A percentile compares a stretch with the other conserved stretches of the same genome.
Evolutionary conservation across 2,797 vertebrate species (phyloP).

Genomic region (Leptodactylus fallax): DNA sequence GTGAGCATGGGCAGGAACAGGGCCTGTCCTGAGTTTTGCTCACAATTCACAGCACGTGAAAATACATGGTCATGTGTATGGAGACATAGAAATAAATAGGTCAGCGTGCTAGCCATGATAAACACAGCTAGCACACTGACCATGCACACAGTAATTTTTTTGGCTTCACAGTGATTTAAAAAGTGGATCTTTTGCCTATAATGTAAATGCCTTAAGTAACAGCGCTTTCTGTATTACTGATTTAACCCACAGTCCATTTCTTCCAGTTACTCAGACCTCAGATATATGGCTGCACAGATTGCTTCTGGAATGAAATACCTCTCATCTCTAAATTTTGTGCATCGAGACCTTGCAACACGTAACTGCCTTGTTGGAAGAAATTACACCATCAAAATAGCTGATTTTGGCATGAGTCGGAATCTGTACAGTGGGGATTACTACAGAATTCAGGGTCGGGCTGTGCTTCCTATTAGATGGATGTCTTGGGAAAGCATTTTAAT

Average conservation of each 20-base stretch:
- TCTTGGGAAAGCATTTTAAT: conserved; percentile 99
- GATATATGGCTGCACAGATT: conserved; percentile 94
- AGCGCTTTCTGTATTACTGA: too few species aligned
- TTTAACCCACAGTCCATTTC: not conserved
- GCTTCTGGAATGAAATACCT: conserved; percentile 98
- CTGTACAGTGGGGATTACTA: conserved; percentile 98
- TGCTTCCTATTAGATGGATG: conserved; percentile 99
- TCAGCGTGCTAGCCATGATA: too few species aligned
- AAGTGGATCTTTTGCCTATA: too few species aligned
- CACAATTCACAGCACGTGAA: too few species aligned
- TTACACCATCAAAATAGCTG: conserved; percentile 98
- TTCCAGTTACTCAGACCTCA: conserved; percentile 84
- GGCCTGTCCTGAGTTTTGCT: too few species aligned
- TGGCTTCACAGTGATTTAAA: too few species aligned
- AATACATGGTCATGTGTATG: too few species aligned
- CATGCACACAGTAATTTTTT: too few species aligned
- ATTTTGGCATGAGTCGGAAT: conserved; percentile 99
- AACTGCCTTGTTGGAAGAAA: conserved; percentile 97
- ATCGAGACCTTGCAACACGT: conserved; percentile 94
- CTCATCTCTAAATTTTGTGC: conserved; percentile 96
- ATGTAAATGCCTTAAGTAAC: too few species aligned
- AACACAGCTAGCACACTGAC: too few species aligned
- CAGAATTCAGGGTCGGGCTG: conserved; percentile 94
- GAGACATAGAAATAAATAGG: too few species aligned
- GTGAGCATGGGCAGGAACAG: too few species aligned